Percentiles rank a stretch among this genome's conserved stretches.
Conservation (phyloP, 2,113 vertebrate genomes). For the Spea multiplicata region DNA sequence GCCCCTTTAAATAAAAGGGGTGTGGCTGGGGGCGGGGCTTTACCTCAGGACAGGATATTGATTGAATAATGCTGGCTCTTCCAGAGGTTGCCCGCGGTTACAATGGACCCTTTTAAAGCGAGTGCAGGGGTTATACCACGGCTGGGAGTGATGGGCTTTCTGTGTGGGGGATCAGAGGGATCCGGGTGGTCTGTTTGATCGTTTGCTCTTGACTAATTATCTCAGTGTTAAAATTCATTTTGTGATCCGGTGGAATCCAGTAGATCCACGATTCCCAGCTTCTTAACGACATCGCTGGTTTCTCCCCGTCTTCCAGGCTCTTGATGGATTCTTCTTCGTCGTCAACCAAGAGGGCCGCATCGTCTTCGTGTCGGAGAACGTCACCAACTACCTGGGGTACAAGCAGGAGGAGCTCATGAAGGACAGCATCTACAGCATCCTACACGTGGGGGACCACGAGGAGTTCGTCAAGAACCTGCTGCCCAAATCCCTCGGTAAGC, state of each 20-base stretch:
- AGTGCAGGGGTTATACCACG: neutral
- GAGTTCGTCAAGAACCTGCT: conserved; percentile 91
- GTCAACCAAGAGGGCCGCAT: conserved; percentile 92
- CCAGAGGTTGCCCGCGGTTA: no score
- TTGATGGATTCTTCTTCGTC: conserved; percentile 94
- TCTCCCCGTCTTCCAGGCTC: conserved; percentile 66
- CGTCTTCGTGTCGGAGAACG: conserved; percentile 92
- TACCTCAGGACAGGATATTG: no score
- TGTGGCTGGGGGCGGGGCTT: no score
- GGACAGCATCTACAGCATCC: conserved; percentile 93
- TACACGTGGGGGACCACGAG: conserved; percentile 91
- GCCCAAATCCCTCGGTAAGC: conserved; percentile 85
- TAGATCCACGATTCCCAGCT: no score
- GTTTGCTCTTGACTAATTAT: no score
- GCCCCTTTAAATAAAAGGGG: no score
- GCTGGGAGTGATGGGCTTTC: neutral
- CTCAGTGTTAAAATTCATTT: no score
- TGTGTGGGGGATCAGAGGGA: neutral
- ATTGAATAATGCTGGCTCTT: no score
- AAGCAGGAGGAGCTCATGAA: conserved; percentile 93
- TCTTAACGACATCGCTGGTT: no score
- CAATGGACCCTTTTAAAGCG: neutral
- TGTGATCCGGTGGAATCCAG: no score
- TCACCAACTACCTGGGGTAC: conserved; percentile 88
- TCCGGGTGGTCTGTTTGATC: neutral